Evolutionary conservation across 53 echinoderm and acorn worm genomes (phyloP).

Genomic region (Luidia sarsii): DNA sequence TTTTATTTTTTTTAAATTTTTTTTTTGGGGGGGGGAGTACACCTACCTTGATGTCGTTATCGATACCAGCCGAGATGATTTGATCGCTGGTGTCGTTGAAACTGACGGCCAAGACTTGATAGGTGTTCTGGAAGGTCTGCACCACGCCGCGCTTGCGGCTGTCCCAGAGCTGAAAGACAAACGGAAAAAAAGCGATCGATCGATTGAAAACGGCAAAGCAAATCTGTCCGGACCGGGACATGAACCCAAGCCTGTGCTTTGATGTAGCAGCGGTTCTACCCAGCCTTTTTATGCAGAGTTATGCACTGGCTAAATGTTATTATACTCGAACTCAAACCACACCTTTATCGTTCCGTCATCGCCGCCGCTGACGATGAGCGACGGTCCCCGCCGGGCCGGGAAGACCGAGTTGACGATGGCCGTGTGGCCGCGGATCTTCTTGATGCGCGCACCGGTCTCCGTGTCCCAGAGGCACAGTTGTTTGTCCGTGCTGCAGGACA

Average conservation of each 20-base stretch:
- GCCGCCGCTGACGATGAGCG: constrained; percentile 86
- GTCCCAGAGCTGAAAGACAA: constrained; percentile 85
- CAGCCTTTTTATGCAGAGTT: too few relatives aligned
- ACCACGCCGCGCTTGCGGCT: constrained; percentile 89
- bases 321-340: neutral
- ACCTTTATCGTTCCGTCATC: constrained; percentile 99
- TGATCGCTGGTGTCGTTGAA: constrained; percentile 99
- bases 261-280: too few relatives aligned
- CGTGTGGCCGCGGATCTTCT: constrained; percentile 96
- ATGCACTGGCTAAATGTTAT: neutral
- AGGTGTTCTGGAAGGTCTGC: constrained; percentile 94
- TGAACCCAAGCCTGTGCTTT: too few relatives aligned
- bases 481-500: constrained; percentile 93
- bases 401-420: constrained; percentile 92
- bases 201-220: too few relatives aligned
- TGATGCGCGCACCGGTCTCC: constrained; percentile 86
- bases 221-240: too few relatives aligned
- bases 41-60: constrained; percentile 91
- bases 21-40: too few relatives aligned
- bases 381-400: constrained; percentile 89
- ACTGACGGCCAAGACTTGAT: constrained; percentile 86
- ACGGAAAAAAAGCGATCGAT: neutral
- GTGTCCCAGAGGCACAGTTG: constrained; percentile 91
- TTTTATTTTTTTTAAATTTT: too few relatives aligned
- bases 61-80: constrained; percentile 97